Conservation (phyloP, 35 echinoderm and acorn worm species). For the Ptychodera flava region DNA sequence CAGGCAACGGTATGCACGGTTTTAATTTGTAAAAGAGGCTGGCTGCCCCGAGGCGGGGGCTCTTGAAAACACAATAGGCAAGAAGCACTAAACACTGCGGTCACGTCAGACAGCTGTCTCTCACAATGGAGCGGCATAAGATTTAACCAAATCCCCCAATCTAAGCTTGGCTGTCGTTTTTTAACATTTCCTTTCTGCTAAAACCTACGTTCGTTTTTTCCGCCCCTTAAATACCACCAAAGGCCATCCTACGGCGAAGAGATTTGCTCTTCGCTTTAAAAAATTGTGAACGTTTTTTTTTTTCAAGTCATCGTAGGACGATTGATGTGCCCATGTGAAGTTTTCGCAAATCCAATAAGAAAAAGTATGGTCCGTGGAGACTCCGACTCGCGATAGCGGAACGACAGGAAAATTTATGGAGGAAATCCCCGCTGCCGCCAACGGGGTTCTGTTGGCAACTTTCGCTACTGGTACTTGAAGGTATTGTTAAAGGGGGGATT, state of each 20-base stretch:
- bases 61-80: neutral
- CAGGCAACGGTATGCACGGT: no score
- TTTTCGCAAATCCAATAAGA: neutral
- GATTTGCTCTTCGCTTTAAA: neutral
- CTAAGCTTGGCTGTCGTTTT: no score
- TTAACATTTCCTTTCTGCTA: no score
- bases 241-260: neutral
- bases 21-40: neutral
- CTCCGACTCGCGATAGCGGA: neutral
- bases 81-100: neutral
- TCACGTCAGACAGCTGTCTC: neutral
- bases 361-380: neutral
- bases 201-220: neutral
- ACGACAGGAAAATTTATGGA: neutral
- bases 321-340: neutral
- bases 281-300: neutral
- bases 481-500: neutral
- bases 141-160: neutral
- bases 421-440: no score
- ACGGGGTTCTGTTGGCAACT: no score
- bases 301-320: neutral
- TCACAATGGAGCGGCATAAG: neutral
- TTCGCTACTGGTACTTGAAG: no score
- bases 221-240: neutral
- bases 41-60: neutral